Evolutionary conservation across 2,888 invertebrate species (phyloP).

Genomic region (Habrosyne pyritoides): DNA sequence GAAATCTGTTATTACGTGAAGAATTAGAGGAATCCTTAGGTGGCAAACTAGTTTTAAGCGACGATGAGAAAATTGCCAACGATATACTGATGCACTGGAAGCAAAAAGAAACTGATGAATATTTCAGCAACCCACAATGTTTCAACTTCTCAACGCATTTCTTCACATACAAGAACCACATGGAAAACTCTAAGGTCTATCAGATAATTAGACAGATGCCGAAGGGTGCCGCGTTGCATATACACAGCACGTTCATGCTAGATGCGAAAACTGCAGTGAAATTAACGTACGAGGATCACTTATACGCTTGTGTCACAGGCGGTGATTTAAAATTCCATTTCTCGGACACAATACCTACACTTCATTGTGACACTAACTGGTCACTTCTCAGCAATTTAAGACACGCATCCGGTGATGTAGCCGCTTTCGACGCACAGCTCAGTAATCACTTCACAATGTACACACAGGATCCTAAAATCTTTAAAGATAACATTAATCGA

Average conservation of each 20-base stretch:
- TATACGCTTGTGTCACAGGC: constrained; percentile 79
- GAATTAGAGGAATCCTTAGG: constrained; percentile 79
- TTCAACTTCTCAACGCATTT: constrained; percentile 87
- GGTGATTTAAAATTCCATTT: constrained; percentile 63
- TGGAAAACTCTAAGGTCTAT: constrained; percentile 86
- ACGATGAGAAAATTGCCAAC: constrained; percentile 80
- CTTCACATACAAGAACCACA: constrained; percentile 82
- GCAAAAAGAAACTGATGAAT: constrained; percentile 73
- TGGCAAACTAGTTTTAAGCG: constrained; percentile 66
- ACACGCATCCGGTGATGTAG: constrained; percentile 64
- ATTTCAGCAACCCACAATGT: constrained; percentile 69
- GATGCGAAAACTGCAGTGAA: constrained; percentile 84
- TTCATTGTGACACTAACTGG: constrained; percentile 74
- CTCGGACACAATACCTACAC: constrained; percentile 51
- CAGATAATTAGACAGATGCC: constrained; percentile 87
- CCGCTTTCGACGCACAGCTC: constrained; percentile 79
- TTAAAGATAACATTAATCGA: constrained; percentile 75
- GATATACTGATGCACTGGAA: constrained; percentile 84
- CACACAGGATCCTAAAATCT: constrained; percentile 59
- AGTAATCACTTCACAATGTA: constrained; percentile 81
- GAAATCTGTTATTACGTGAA: constrained; percentile 42
- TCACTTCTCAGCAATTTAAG: constrained; percentile 73
- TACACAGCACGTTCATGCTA: constrained; percentile 86
- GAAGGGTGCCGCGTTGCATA: constrained; percentile 89
- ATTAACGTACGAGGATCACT: constrained; percentile 85